These are phyloP conservation scores for Agrilus biguttatus DNA, from an alignment of 2,888 invertebrate species.

Conservation along the genomic window DNA sequence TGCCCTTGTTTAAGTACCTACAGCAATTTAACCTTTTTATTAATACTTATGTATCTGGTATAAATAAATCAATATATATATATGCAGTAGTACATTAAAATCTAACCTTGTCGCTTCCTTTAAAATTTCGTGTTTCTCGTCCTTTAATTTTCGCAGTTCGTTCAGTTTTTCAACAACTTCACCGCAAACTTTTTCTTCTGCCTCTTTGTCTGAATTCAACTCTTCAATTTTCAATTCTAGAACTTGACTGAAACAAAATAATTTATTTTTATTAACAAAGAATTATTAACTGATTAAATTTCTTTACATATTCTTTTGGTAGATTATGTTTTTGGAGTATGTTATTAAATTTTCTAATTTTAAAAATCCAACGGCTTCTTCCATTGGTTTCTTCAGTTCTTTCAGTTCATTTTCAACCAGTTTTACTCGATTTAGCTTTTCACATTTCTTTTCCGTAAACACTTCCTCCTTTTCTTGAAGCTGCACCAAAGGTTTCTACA, in stretches of 20 bases:
- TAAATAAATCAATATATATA: no score
- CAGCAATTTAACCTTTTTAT: no score
- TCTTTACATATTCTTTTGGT: conserved; percentile 54
- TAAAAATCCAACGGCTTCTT: conserved; percentile 63
- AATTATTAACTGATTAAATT: not conserved
- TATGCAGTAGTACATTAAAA: no score
- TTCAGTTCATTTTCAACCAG: conserved; percentile 69
- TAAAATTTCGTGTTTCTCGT: conserved; percentile 27
- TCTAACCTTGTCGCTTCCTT: conserved; percentile 15
- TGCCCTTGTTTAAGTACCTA: no score
- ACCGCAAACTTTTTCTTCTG: conserved; percentile 29
- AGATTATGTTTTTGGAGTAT: conserved; percentile 51
- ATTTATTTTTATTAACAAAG: not conserved
- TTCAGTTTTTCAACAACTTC: no score
- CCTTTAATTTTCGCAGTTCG: conserved; percentile 9
- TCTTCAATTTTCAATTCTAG: not conserved
- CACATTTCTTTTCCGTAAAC: conserved; percentile 56
- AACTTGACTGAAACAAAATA: not conserved
- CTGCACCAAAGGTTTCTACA: conserved; percentile 61
- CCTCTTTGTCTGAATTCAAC: conserved; percentile 31
- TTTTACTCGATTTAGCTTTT: conserved; percentile 74
- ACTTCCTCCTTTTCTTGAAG: conserved; percentile 59
- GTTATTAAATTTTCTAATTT: conserved; percentile 64
- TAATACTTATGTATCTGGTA: no score
- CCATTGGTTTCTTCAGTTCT: conserved; percentile 62